Conservation (phyloP, 2,888 invertebrate genomes). For the Parelbella ahira region DNA sequence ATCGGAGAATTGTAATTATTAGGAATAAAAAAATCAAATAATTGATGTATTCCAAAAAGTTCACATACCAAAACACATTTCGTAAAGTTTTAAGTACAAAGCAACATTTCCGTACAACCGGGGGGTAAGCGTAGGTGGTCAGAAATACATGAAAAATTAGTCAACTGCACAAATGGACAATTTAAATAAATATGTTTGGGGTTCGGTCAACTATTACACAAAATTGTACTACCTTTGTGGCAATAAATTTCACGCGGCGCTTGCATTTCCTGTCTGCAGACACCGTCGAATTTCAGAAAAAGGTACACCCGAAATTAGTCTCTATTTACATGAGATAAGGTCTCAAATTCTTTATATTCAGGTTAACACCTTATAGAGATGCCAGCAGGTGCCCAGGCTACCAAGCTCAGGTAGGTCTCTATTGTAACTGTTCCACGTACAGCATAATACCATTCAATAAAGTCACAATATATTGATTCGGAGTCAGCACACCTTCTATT, state of each 20-base stretch:
- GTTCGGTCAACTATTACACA: constrained; percentile 15
- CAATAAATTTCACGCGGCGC: constrained; percentile 59
- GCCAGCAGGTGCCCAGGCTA: constrained; percentile 73
- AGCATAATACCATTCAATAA: constrained; percentile 50
- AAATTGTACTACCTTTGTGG: constrained; percentile 35
- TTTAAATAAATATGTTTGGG: constrained; percentile 16
- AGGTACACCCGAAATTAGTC: constrained; percentile 29
- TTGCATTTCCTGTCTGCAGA: constrained; percentile 34
- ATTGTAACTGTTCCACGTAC: constrained; percentile 57
- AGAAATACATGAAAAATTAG: constrained; percentile 6
- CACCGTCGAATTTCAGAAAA: constrained; percentile 22
- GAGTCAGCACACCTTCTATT: constrained; percentile 31
- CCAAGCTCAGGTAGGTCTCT: constrained; percentile 61
- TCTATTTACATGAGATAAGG: constrained; percentile 21
- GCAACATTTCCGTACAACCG: no score
- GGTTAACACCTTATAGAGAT: no score
- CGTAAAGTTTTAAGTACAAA: no score
- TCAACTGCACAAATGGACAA: constrained; percentile 1
- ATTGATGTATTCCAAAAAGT: no score
- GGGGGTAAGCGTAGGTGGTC: constrained; percentile 26
- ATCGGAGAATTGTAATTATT: no score
- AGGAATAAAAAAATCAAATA: no score
- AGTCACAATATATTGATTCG: constrained; percentile 47
- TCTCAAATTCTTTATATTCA: no score
- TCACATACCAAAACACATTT: no score